Percentiles rank a stretch among this genome's conserved stretches.
phyloP scores from a whole-genome alignment of 2,797 vertebrate species.

The Cynopterus sphinx region DNA sequence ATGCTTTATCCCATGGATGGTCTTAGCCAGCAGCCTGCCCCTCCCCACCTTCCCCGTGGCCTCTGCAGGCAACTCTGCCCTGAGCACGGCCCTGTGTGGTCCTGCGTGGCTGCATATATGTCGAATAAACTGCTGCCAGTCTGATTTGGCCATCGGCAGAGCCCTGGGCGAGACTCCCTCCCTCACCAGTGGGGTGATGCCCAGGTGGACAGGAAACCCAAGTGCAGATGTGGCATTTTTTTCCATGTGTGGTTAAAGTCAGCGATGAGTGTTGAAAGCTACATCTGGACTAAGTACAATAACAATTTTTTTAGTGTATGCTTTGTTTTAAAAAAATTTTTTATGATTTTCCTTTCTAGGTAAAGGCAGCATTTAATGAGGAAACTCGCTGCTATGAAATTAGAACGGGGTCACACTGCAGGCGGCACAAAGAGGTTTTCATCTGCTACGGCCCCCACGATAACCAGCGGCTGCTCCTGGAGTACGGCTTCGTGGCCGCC shows the following conservation, averaged over 20 bases:
- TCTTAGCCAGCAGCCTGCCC: neutral
- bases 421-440: slow-evolving; percentile 88
- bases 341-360: slow-evolving; percentile 82
- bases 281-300: neutral
- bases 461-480: slow-evolving; percentile 93
- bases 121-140: neutral
- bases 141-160: neutral
- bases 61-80: neutral
- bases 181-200: neutral
- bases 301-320: neutral
- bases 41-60: too few species aligned
- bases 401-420: slow-evolving; percentile 81
- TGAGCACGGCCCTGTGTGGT: neutral
- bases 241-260: neutral
- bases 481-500: slow-evolving; percentile 93
- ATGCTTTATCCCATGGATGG: fast-evolving
- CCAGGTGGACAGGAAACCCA: fast-evolving
- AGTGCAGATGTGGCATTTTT: fast-evolving
- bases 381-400: slow-evolving; percentile 91
- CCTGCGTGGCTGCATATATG: neutral
- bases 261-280: neutral
- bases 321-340: neutral
- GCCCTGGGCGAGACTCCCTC: neutral
- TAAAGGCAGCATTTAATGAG: slow-evolving; percentile 91
- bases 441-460: slow-evolving; percentile 97